A percentile compares a stretch with the other conserved stretches of the same genome.
phyloP scores from a whole-genome alignment of 2,113 vertebrate species.

The Bettongia penicillata region DNA sequence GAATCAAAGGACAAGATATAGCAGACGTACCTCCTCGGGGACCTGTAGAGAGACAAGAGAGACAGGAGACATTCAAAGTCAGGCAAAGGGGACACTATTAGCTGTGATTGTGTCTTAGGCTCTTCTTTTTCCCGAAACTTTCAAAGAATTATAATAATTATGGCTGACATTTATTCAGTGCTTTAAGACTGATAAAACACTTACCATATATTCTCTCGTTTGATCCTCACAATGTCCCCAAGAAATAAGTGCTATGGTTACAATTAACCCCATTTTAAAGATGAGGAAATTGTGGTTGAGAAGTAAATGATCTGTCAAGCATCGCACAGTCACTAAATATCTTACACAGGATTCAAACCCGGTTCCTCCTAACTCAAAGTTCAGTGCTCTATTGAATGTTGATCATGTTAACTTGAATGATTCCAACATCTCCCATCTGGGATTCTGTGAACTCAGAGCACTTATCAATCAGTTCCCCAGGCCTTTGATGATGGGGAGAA shows the following conservation, averaged over 20 bases:
- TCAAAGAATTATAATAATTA: neutral
- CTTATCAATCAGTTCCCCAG: too few relatives aligned
- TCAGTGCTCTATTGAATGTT: neutral
- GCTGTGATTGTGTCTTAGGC: neutral
- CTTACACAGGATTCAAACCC: neutral
- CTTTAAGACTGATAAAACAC: neutral
- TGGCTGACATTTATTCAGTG: neutral
- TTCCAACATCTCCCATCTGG: neutral
- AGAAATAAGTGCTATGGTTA: neutral
- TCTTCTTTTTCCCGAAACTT: neutral
- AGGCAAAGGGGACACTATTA: neutral
- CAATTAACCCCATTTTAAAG: neutral
- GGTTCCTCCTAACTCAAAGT: too few relatives aligned
- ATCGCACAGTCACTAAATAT: neutral
- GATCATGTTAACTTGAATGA: neutral
- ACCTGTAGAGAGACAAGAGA: conserved; percentile 80
- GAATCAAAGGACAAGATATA: accelerated
- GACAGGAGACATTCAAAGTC: neutral
- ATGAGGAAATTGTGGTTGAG: neutral
- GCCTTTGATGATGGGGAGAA: too few relatives aligned
- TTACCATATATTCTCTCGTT: neutral
- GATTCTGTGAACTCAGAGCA: neutral
- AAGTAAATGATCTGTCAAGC: neutral
- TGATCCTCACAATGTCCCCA: neutral
- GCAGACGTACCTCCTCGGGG: conserved; percentile 84